phyloP scores from a whole-genome alignment of 2,113 vertebrate genomes.

The Ivindomyrus marchei region DNA sequence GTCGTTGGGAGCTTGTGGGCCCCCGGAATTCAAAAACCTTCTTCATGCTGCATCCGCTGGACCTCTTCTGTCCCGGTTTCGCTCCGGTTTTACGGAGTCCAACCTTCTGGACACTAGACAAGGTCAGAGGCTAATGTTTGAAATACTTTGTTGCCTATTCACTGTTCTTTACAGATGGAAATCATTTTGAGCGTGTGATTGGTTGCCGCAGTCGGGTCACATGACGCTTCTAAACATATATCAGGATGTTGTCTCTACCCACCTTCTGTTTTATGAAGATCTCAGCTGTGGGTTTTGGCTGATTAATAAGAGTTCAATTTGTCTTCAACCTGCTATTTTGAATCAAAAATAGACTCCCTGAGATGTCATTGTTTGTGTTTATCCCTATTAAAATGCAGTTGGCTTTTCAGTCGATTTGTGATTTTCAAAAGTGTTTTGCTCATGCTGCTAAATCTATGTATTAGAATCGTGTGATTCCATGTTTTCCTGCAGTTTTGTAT shows the following conservation, averaged over 20 bases:
- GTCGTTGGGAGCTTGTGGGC: not conserved
- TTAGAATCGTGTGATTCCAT: constrained; percentile 21
- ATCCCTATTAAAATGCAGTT: not conserved
- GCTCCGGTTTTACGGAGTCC: not conserved
- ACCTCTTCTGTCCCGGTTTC: not conserved
- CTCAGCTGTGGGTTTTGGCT: not conserved
- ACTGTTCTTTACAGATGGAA: constrained; percentile 27
- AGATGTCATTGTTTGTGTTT: not conserved
- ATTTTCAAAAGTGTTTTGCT: not conserved
- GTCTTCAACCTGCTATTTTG: not conserved
- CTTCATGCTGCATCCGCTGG: not conserved
- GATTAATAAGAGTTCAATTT: not conserved
- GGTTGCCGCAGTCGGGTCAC: constrained; percentile 36
- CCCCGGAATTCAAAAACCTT: not conserved
- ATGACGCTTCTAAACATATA: constrained; percentile 32
- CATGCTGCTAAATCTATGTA: not conserved
- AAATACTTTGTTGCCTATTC: constrained; percentile 39
- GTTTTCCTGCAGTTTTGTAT: constrained; percentile 17
- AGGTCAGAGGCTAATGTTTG: constrained; percentile 35
- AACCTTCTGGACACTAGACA: constrained; percentile 30
- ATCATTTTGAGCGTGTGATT: constrained; percentile 16
- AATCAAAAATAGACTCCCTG: not conserved
- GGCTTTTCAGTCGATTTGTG: not conserved
- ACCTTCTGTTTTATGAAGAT: not conserved
- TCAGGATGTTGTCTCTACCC: constrained; percentile 24